These are phyloP conservation scores for Scelioninae gen. 1 DNA, from an alignment of 2,888 invertebrate species.

Conservation along the genomic window DNA sequence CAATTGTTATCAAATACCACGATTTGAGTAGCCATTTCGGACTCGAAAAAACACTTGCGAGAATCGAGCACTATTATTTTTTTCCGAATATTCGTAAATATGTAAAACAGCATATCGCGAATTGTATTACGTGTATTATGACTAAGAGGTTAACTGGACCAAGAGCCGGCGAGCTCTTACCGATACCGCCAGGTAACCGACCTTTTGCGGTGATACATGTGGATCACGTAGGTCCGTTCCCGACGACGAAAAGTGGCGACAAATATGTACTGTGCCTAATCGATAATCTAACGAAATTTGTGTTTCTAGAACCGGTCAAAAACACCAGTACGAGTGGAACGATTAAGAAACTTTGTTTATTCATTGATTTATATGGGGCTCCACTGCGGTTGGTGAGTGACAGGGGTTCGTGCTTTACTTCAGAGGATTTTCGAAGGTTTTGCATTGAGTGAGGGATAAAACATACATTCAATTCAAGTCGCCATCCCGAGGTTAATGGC, in stretches of 20 bases:
- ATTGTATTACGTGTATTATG: neutral
- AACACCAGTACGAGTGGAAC: neutral
- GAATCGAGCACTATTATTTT: neutral
- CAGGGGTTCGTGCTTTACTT: neutral
- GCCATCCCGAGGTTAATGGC: no score
- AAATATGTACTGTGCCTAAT: neutral
- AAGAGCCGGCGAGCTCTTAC: neutral
- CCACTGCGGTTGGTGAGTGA: neutral
- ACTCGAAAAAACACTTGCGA: conserved; percentile 30
- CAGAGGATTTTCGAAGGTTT: no score
- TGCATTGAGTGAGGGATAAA: no score
- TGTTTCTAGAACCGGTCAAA: neutral
- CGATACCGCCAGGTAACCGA: neutral
- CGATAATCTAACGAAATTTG: conserved; percentile 7
- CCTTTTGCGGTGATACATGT: neutral
- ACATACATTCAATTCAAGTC: no score
- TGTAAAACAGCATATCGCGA: neutral
- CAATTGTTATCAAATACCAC: no score
- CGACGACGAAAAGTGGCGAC: neutral
- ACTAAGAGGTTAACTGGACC: neutral
- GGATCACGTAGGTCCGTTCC: neutral
- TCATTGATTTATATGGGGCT: conserved; percentile 3
- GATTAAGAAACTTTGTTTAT: neutral
- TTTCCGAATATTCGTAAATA: neutral
- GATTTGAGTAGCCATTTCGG: conserved; percentile 56